Percentiles rank a stretch among this genome's conserved stretches.
Conservation (phyloP, 2,113 vertebrate genomes). For the Grammomys dolichurus region DNA sequence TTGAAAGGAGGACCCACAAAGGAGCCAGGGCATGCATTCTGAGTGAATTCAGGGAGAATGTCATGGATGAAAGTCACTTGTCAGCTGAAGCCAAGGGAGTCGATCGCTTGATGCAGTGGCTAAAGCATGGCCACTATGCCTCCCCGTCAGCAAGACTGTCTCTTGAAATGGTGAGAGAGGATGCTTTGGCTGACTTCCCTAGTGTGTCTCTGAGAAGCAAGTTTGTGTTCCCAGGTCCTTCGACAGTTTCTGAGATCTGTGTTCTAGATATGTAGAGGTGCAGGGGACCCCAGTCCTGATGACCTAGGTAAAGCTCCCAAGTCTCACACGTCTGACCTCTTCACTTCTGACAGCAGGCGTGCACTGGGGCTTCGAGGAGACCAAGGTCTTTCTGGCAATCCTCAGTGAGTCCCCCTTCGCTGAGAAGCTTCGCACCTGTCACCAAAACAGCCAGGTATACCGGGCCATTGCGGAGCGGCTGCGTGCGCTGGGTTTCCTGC, state of each 20-base stretch:
- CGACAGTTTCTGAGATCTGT: background rate
- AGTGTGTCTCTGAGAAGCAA: background rate
- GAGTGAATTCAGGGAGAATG: background rate
- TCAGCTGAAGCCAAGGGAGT: background rate
- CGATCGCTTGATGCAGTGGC: background rate
- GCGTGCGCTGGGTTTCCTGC: slow-evolving; percentile 77
- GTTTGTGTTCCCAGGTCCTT: background rate
- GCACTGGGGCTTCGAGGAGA: slow-evolving; percentile 83
- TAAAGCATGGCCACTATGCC: background rate
- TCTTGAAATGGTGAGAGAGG: background rate
- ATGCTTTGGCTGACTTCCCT: background rate
- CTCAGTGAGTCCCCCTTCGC: slow-evolving; percentile 82
- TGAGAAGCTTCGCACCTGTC: slow-evolving; percentile 81
- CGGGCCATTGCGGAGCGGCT: slow-evolving; percentile 82
- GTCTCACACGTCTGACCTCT: slow-evolving; percentile 74
- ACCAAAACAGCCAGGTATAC: slow-evolving; percentile 82
- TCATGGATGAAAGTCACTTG: background rate
- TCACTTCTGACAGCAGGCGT: slow-evolving; percentile 82
- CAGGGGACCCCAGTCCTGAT: background rate
- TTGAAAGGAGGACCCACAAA: slow-evolving; percentile 35
- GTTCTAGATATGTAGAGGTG: background rate
- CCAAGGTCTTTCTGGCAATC: slow-evolving; percentile 81
- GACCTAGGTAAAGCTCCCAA: slow-evolving; percentile 6
- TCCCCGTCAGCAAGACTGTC: background rate
- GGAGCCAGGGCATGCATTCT: background rate